phyloP scores from a whole-genome alignment of 1,140 invertebrate genomes.

The Atta colombica region DNA sequence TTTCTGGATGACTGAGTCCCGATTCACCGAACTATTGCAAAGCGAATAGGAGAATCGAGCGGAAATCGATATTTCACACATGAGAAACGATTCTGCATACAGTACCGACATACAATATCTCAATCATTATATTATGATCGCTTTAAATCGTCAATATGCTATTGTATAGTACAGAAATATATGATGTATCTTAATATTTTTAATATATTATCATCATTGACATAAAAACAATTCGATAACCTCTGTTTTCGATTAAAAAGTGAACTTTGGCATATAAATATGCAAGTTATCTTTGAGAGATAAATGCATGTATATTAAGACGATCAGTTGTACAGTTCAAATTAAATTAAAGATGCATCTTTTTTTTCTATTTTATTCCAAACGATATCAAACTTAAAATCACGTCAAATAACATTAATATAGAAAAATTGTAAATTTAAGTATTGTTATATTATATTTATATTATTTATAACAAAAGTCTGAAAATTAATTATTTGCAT shows the following conservation, averaged over 20 bases:
- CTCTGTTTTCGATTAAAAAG: background rate
- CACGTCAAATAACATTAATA: background rate
- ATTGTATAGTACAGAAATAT: constrained; percentile 1
- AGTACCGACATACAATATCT: background rate
- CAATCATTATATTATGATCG: constrained; percentile 17
- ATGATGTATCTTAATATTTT: background rate
- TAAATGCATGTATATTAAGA: background rate
- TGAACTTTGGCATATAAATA: background rate
- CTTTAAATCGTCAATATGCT: background rate
- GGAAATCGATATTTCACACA: constrained; percentile 56
- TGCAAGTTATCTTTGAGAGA: background rate
- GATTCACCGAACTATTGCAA: constrained; percentile 15
- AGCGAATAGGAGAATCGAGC: background rate
- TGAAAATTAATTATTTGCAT: background rate
- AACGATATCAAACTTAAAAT: background rate
- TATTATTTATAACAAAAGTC: background rate
- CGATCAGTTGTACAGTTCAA: background rate
- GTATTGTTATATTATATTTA: background rate
- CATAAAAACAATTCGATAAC: constrained; percentile 12
- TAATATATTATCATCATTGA: background rate
- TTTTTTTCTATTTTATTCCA: too few species aligned
- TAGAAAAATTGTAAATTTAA: background rate
- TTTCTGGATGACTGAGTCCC: constrained; percentile 27
- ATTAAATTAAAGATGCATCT: background rate
- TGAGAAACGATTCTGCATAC: background rate